These are phyloP conservation scores for Drosophila willistoni DNA, from an alignment of 1,140 invertebrate genomes.

Conservation along the genomic window DNA sequence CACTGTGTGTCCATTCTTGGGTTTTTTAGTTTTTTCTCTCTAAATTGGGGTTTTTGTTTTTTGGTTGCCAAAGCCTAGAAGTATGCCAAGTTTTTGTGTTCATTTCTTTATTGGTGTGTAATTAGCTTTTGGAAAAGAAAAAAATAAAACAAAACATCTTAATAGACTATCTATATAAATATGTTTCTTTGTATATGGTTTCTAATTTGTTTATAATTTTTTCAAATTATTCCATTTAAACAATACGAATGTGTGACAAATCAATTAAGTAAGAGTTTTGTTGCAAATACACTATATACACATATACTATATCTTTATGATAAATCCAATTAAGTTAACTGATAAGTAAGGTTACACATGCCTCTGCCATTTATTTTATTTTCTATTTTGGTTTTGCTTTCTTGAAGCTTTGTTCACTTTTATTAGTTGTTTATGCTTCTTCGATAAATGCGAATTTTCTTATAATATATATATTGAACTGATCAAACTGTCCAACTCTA, in stretches of 20 bases:
- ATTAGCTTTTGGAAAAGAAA: slow-evolving; percentile 12
- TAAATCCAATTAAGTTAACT: neutral
- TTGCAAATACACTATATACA: neutral
- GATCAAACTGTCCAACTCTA: neutral
- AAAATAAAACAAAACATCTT: slow-evolving; percentile 31
- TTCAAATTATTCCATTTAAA: neutral
- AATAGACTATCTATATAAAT: neutral
- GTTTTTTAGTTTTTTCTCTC: neutral
- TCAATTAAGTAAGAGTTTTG: slow-evolving; percentile 15
- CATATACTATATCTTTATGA: neutral
- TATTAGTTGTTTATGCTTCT: neutral
- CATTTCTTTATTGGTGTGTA: slow-evolving; percentile 37
- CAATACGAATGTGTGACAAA: slow-evolving; percentile 53
- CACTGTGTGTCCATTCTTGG: neutral
- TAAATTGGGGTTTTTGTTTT: slow-evolving; percentile 49
- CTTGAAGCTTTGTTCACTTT: neutral
- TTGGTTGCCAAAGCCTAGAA: slow-evolving; percentile 43
- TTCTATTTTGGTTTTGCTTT: slow-evolving; percentile 6
- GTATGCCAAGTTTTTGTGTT: slow-evolving; percentile 51
- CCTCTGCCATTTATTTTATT: neutral
- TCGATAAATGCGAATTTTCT: neutral
- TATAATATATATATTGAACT: neutral
- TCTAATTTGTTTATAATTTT: neutral
- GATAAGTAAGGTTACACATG: neutral
- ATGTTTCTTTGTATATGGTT: neutral